Conservation (phyloP, 2,888 invertebrate species). For the Cephus pulcher region DNA sequence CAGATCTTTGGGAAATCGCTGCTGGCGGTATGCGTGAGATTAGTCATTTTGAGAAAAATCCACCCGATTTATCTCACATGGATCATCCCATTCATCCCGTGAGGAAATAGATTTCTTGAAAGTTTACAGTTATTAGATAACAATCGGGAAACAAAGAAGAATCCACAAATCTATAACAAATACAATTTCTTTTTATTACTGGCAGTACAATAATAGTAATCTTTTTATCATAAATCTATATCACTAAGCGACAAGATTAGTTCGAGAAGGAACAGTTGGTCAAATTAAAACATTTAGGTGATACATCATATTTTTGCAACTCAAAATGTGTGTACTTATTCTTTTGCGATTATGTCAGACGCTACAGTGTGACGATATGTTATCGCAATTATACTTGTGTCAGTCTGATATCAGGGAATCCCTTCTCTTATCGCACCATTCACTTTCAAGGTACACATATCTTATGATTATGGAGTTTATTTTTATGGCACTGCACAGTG, state of each 20-base stretch:
- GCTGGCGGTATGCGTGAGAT: conserved; percentile 78
- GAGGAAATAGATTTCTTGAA: conserved; percentile 65
- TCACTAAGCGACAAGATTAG: not conserved
- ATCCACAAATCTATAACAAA: not conserved
- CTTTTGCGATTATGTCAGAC: not conserved
- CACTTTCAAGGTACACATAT: not conserved
- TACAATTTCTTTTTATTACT: not conserved
- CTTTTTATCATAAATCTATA: not conserved
- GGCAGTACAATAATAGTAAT: not conserved
- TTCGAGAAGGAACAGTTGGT: not conserved
- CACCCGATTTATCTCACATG: conserved; percentile 78
- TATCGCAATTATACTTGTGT: not conserved
- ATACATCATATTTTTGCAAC: not conserved
- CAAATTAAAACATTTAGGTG: not conserved
- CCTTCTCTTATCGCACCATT: not conserved
- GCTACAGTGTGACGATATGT: not conserved
- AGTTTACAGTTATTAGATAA: not conserved
- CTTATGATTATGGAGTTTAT: not conserved
- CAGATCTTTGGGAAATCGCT: conserved; percentile 78
- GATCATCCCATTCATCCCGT: conserved; percentile 81
- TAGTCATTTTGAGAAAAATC: conserved; percentile 76
- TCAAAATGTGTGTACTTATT: not conserved
- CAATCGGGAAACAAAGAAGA: not conserved
- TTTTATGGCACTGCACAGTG: not conserved
- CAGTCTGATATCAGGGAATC: not conserved